Percentiles rank a stretch among this genome's conserved stretches.
phyloP scores from a whole-genome alignment of 2,797 vertebrate genomes.

The Phalloptychus januarius region DNA sequence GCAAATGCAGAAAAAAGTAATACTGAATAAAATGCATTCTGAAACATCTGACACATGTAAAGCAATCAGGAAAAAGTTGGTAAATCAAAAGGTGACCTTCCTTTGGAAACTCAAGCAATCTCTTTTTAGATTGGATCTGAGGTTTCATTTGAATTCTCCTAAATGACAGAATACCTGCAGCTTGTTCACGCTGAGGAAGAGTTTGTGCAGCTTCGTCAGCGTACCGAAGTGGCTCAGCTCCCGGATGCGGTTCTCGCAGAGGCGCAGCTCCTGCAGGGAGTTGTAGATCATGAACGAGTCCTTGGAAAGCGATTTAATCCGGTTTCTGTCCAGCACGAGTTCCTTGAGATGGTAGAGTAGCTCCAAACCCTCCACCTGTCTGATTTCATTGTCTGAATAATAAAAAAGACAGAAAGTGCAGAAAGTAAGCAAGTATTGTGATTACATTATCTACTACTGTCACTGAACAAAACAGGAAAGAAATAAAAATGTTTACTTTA shows the following conservation, averaged over 20 bases:
- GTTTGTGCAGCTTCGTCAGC: constrained; percentile 82
- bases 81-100: constrained; percentile 62
- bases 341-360: constrained; percentile 82
- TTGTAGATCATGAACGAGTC: constrained; percentile 82
- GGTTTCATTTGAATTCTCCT: constrained; percentile 22
- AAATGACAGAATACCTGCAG: constrained; percentile 81
- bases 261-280: constrained; percentile 80
- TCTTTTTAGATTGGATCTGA: constrained; percentile 34
- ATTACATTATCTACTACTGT: background rate
- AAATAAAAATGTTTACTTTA: too few species aligned
- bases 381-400: constrained; percentile 85
- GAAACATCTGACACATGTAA: constrained; percentile 57
- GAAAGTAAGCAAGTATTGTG: constrained; percentile 12
- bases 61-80: constrained; percentile 60
- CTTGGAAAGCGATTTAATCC: constrained; percentile 80
- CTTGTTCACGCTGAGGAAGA: constrained; percentile 87
- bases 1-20: constrained; percentile 63
- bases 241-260: constrained; percentile 86
- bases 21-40: constrained; percentile 68
- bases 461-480: too few species aligned
- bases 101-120: constrained; percentile 44
- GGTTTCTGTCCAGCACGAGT: constrained; percentile 86
- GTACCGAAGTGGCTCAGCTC: constrained; percentile 83
- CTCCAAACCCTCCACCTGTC: constrained; percentile 87
- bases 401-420: constrained; percentile 17